Percentiles rank a stretch among this genome's conserved stretches.
Evolutionary conservation across 1,140 invertebrate species (phyloP).

Genomic region (Pseudobourletiella spinata): DNA sequence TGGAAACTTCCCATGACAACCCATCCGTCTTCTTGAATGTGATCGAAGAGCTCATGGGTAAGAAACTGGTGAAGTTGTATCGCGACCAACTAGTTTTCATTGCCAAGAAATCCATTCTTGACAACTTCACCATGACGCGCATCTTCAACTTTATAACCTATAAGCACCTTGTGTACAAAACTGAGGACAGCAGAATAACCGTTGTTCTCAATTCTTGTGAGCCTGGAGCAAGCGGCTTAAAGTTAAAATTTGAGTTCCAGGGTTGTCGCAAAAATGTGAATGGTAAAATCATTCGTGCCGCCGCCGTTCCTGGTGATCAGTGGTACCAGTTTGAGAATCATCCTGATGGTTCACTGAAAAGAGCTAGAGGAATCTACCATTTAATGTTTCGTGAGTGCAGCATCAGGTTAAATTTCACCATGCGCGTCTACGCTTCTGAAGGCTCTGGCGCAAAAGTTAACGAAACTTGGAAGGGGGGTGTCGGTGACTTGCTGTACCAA

Average conservation of each 20-base stretch:
- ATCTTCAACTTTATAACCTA: background rate
- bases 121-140: background rate
- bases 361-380: background rate
- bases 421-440: background rate
- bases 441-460: background rate
- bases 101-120: background rate
- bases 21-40: background rate
- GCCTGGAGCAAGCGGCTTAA: background rate
- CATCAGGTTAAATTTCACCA: constrained; percentile 2
- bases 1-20: background rate
- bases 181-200: no score
- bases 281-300: background rate
- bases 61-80: background rate
- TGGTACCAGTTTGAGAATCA: background rate
- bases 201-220: background rate
- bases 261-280: background rate
- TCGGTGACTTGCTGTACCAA: background rate
- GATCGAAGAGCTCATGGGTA: no score
- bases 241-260: background rate
- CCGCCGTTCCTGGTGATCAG: background rate
- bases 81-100: background rate
- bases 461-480: background rate
- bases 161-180: background rate
- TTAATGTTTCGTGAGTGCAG: background rate
- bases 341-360: background rate